Conservation (phyloP, 2,888 invertebrate species). For the Dasypolia templi region DNA sequence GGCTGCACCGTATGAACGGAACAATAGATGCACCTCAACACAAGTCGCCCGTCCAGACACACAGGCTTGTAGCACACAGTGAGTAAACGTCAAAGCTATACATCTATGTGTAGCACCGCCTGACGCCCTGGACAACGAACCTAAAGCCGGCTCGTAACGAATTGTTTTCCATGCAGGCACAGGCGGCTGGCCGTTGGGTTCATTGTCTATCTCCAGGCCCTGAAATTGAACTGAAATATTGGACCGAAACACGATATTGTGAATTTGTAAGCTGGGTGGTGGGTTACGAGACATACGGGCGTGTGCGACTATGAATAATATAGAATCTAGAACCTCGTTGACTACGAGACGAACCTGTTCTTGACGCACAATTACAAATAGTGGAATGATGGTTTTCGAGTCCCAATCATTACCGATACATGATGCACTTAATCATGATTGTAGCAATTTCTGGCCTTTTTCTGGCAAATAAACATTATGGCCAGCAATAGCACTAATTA, state of each 20-base stretch:
- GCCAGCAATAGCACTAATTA: not conserved
- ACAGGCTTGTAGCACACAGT: constrained; percentile 7
- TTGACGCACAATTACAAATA: not conserved
- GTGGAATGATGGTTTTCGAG: not conserved
- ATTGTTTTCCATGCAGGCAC: constrained; percentile 37
- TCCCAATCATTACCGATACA: not conserved
- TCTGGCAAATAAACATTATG: not conserved
- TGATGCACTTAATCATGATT: not conserved
- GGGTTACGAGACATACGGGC: not conserved
- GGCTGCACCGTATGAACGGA: not conserved
- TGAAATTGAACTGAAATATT: constrained; percentile 52
- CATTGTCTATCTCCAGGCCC: constrained; percentile 45
- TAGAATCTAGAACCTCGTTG: not conserved
- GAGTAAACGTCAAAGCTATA: constrained; percentile 31
- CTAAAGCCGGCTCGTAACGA: constrained; percentile 14
- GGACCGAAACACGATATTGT: constrained; percentile 26
- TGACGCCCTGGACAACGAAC: constrained; percentile 32
- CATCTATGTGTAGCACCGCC: constrained; percentile 20
- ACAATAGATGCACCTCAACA: constrained; percentile 11
- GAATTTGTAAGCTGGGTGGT: constrained; percentile 1
- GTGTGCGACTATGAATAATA: not conserved
- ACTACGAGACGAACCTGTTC: not conserved
- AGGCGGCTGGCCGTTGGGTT: not conserved
- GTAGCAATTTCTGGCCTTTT: not conserved
- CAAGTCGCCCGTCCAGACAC: constrained; percentile 12